Percentiles rank a stretch among this genome's conserved stretches.
phyloP scores from a whole-genome alignment of 2,113 vertebrate species.

The Irena cyanogastra region DNA sequence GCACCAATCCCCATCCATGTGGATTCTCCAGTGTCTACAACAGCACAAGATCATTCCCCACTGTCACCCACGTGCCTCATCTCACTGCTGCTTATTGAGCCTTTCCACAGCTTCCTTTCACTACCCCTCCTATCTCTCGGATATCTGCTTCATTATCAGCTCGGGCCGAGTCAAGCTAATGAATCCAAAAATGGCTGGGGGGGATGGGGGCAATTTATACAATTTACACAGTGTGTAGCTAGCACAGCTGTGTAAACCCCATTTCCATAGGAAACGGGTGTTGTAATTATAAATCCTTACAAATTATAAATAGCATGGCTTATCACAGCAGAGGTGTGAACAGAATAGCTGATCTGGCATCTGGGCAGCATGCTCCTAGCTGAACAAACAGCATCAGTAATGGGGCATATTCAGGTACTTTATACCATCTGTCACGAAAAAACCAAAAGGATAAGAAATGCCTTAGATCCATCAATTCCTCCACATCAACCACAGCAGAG shows the following conservation, averaged over 20 bases:
- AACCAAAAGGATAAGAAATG: neutral
- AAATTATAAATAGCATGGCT: constrained; percentile 1
- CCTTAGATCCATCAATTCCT: neutral
- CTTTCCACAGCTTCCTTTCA: neutral
- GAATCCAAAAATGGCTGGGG: neutral
- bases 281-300: constrained; percentile 23
- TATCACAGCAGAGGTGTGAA: constrained; percentile 10
- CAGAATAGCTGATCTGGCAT: constrained; percentile 9
- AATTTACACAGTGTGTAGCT: neutral
- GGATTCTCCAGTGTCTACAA: neutral
- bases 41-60: neutral
- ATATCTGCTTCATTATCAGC: neutral
- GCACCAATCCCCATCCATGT: accelerated
- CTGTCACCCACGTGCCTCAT: neutral
- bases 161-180: neutral
- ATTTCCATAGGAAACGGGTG: constrained; percentile 2
- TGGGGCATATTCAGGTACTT: neutral
- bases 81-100: neutral
- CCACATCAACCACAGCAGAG: neutral
- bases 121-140: neutral
- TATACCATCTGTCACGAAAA: neutral
- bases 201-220: neutral
- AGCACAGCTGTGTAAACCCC: neutral
- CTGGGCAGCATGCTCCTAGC: neutral
- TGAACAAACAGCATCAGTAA: neutral